Evolutionary conservation across 2,797 vertebrate genomes (phyloP).

Genomic region (Malacoraja senta): DNA sequence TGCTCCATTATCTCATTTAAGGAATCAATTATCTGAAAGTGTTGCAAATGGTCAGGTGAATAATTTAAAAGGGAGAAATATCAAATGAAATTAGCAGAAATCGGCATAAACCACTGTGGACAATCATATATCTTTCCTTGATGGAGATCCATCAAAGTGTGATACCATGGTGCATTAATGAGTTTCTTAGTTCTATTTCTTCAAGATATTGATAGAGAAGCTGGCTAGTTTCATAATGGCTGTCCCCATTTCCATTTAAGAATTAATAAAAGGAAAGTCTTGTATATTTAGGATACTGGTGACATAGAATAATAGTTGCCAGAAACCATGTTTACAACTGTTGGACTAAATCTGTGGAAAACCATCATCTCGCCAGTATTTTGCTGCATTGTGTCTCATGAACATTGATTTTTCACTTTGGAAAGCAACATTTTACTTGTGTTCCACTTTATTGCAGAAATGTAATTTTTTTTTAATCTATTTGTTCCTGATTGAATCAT

Average conservation of each 20-base stretch:
- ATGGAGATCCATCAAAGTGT: too few species aligned
- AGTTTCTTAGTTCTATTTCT: neutral
- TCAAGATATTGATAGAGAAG: neutral
- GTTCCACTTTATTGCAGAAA: neutral
- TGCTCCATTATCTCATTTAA: neutral
- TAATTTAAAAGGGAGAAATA: neutral
- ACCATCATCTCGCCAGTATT: neutral
- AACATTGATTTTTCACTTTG: neutral
- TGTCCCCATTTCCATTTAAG: neutral
- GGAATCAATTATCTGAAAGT: neutral
- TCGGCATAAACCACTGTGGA: neutral
- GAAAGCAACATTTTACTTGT: neutral
- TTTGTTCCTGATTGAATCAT: neutral
- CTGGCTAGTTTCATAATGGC: neutral
- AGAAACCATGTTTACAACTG: neutral
- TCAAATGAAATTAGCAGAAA: neutral
- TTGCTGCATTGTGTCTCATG: neutral
- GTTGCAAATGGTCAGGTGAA: neutral
- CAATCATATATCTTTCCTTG: neutral
- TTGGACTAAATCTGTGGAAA: neutral
- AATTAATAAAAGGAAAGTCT: neutral
- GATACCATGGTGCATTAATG: neutral
- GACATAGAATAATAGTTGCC: neutral
- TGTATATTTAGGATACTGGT: neutral
- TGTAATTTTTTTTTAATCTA: conserved; percentile 1